Evolutionary conservation across 2,797 vertebrate species (phyloP).

Genomic region (Macroramphosus scolopax): DNA sequence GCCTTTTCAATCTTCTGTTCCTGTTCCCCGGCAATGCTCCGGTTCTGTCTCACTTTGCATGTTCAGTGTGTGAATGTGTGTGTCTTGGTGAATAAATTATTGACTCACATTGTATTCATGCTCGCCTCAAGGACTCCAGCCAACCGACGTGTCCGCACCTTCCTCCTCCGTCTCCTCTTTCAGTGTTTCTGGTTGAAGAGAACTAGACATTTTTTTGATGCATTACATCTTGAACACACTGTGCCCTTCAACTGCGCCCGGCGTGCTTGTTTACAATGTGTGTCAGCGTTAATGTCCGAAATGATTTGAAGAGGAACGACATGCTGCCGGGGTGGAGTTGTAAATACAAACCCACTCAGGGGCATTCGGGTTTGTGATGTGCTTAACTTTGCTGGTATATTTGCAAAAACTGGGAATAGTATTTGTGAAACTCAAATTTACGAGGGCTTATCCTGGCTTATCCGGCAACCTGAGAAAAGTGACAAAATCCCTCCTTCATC

Average conservation of each 20-base stretch:
- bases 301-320: constrained; percentile 19
- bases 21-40: constrained; percentile 11
- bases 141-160: constrained; percentile 61
- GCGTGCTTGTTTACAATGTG: constrained; percentile 15
- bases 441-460: constrained; percentile 72
- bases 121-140: constrained; percentile 68
- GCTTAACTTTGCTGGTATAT: constrained; percentile 50
- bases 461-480: constrained; percentile 67
- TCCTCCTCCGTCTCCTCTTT: constrained; percentile 49
- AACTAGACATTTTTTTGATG: constrained; percentile 49
- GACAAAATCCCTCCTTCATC: constrained; percentile 72
- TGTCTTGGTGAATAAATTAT: constrained; percentile 73
- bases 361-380: constrained; percentile 42
- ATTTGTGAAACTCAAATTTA: constrained; percentile 68
- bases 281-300: constrained; percentile 17
- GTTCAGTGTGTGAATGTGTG: constrained; percentile 40
- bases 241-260: constrained; percentile 42
- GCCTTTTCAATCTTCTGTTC: constrained; percentile 48
- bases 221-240: constrained; percentile 26
- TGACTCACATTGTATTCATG: constrained; percentile 73
- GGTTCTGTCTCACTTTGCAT: constrained; percentile 38
- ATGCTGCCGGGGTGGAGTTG: constrained; percentile 26
- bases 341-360: constrained; percentile 37
- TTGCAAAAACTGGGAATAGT: constrained; percentile 61
- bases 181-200: no score